These are phyloP conservation scores for Lasioglossum marginatum DNA, from an alignment of 2,888 invertebrate species.

Conservation along the genomic window DNA sequence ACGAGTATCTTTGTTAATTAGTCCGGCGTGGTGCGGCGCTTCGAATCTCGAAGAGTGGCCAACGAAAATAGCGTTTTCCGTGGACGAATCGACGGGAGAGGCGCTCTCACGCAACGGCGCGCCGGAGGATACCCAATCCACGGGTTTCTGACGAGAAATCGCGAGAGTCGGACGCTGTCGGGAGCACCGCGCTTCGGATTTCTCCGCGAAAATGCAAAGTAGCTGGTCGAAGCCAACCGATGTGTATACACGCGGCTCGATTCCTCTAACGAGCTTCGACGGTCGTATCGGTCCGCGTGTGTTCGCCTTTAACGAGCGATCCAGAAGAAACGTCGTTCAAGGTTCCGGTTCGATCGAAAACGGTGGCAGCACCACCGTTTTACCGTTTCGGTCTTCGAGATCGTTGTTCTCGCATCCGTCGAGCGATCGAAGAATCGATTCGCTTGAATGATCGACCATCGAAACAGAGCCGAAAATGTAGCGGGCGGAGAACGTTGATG, in stretches of 20 bases:
- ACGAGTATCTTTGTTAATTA: neutral
- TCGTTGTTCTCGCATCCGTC: neutral
- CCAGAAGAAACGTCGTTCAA: constrained; percentile 3
- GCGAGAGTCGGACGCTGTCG: constrained; percentile 53
- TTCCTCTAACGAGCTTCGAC: constrained; percentile 20
- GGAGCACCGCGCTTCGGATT: constrained; percentile 74
- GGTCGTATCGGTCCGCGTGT: constrained; percentile 16
- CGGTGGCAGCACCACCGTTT: neutral
- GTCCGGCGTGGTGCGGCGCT: neutral
- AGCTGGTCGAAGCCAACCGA: neutral
- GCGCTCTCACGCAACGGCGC: neutral
- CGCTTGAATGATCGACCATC: neutral
- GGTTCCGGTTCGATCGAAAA: constrained; percentile 15
- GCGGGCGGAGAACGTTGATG: neutral
- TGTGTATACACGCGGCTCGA: neutral
- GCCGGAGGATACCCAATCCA: constrained; percentile 11
- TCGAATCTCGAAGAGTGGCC: neutral
- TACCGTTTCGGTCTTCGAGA: neutral
- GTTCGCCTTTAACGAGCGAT: constrained; percentile 20
- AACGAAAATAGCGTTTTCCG: neutral
- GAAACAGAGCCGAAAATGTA: neutral
- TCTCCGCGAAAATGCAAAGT: constrained; percentile 75
- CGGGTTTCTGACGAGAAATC: constrained; percentile 70
- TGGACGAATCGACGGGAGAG: constrained; percentile 6
- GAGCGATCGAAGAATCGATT: neutral